Evolutionary conservation across 2,797 vertebrate species (phyloP), one percentile per base, ranked within the genome.

Genomic region (Phalloptychus januarius): DNA sequence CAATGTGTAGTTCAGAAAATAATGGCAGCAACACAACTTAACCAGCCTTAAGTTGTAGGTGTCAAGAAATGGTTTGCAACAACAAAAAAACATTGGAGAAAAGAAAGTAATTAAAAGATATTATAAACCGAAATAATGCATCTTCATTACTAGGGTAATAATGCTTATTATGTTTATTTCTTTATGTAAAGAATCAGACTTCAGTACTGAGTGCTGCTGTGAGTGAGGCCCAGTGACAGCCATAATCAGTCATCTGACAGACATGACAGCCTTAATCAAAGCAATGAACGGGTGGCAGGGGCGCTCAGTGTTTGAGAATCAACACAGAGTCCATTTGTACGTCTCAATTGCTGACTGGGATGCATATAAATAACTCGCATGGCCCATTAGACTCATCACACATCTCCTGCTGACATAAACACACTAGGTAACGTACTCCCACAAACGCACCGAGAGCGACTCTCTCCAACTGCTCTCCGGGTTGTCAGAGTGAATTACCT

Each of bases 401-500:
- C 81, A 85, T 82, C 84, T 78, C 83, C 73, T 33, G 28, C 81
- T 80, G 87, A 87, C 84, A 83, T 82, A 82, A 80, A 83, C 79
- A 80, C 85, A 80, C 79, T 2, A 40, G 72, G 83, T 79, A 81
- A 87, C 81, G 18, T 46, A 33, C 78, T 20, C 48, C 45, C 78
- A 58, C 80, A 80, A 40, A 65, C 7, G 1, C 50, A 78, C 13
- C 0, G n/a, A 74, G 67, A 78, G 79, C 25, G 18, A 76, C 67
- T 79, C 75, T 71, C 70, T 76, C 74, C 4, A 20, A 80, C 45
- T 44, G 74, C 80, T 86, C 86, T 77, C n/a, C 0, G 42, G 80
- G 78, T 80, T 92, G 92, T 94, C 91, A 86, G 87, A 77, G 80
- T 45, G 80, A 92, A 94, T 94, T 92, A 93, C 91, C 91, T 91